phyloP scores from a whole-genome alignment of 2,888 invertebrate genomes.

The Lasioglossum marginatum region DNA sequence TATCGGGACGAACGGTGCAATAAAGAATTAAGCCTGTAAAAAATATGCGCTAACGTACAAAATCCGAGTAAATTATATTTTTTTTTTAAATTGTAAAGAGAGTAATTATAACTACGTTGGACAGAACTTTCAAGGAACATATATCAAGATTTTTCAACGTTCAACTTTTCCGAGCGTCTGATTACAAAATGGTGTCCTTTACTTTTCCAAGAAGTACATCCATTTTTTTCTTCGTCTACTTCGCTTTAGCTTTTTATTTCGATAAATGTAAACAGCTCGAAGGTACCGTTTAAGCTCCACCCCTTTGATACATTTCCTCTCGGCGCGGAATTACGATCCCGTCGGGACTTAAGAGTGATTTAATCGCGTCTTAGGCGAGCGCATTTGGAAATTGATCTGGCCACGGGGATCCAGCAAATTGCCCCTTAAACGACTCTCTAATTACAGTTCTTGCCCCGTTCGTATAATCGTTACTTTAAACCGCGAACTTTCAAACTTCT shows the following conservation, averaged over 20 bases:
- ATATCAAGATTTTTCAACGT: background rate
- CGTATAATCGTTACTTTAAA: slow-evolving; percentile 40
- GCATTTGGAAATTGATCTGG: slow-evolving; percentile 33
- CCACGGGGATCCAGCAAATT: slow-evolving; percentile 30
- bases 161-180: background rate
- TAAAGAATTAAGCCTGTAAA: background rate
- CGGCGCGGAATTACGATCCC: slow-evolving; percentile 13
- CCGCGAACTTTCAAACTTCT: slow-evolving; percentile 39
- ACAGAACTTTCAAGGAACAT: background rate
- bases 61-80: background rate
- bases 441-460: slow-evolving; percentile 40
- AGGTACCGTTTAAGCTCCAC: background rate
- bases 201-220: background rate
- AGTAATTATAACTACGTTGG: background rate
- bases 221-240: background rate
- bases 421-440: slow-evolving; percentile 50
- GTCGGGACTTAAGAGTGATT: slow-evolving; percentile 16
- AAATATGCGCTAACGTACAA: background rate
- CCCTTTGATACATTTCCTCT: background rate
- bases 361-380: background rate
- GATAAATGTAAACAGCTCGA: background rate
- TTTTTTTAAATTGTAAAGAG: background rate
- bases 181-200: background rate
- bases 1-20: background rate
- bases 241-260: background rate